These are phyloP conservation scores for Limnephilus rhombicus DNA, from an alignment of 2,888 invertebrate genomes.

Conservation along the genomic window DNA sequence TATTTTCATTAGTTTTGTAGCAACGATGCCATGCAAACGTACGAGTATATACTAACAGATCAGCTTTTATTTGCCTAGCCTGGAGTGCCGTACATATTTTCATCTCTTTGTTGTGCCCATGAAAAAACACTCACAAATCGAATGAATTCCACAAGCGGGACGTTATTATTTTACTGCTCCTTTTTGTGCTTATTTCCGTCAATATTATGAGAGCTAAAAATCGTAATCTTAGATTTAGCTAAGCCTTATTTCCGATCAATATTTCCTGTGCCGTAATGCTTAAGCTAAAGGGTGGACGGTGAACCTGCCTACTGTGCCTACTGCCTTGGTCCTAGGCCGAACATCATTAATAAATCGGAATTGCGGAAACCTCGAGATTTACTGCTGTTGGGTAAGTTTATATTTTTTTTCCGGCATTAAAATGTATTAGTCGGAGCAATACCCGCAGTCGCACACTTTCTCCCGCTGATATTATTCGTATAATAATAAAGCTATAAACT, in stretches of 20 bases:
- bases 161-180: background rate
- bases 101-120: background rate
- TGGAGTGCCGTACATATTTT: background rate
- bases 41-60: background rate
- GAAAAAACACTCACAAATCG: background rate
- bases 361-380: constrained; percentile 1
- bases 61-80: background rate
- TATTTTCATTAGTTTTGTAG: constrained; percentile 55
- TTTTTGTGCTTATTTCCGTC: background rate
- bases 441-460: background rate
- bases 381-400: background rate
- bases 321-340: background rate
- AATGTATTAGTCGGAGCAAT: background rate
- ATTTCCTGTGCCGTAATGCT: background rate
- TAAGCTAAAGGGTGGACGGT: background rate
- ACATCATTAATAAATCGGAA: background rate
- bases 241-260: background rate
- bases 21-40: background rate
- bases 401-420: background rate
- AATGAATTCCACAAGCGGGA: background rate
- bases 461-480: constrained; percentile 2
- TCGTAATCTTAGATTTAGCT: constrained; percentile 1
- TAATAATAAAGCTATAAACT: constrained; percentile 31
- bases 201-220: background rate
- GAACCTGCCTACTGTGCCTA: background rate